These are phyloP conservation scores for Leptodirus hochenwartii DNA, from an alignment of 2,888 invertebrate genomes.

Conservation along the genomic window DNA sequence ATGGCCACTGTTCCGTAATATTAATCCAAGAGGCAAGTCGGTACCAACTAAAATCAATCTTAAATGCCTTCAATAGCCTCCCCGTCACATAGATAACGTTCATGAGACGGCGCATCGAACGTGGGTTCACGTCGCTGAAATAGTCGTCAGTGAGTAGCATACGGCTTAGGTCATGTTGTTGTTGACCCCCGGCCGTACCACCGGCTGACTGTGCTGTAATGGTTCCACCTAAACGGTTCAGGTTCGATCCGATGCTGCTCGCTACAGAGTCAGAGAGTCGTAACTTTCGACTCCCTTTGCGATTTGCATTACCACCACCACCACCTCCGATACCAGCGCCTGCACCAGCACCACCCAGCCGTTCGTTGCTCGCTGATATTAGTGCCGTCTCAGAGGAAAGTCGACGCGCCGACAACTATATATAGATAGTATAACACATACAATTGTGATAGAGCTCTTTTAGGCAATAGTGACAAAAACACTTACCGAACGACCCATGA, in stretches of 20 bases:
- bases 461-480: too few species aligned
- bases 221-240: constrained; percentile 58
- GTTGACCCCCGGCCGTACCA: too few species aligned
- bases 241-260: constrained; percentile 76
- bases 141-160: constrained; percentile 94
- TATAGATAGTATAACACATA: constrained; percentile 5
- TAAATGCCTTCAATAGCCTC: constrained; percentile 93
- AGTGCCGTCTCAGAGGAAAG: constrained; percentile 63
- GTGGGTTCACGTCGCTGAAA: constrained; percentile 96
- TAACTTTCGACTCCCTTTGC: constrained; percentile 50
- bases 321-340: constrained; percentile 61
- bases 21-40: constrained; percentile 96
- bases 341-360: constrained; percentile 27
- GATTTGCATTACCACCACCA: constrained; percentile 13
- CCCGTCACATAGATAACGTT: constrained; percentile 94
- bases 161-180: constrained; percentile 45
- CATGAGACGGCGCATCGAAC: constrained; percentile 90
- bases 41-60: constrained; percentile 99
- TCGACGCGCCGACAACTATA: constrained; percentile 51
- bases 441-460: too few species aligned
- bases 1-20: constrained; percentile 97
- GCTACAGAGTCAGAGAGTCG: constrained; percentile 78
- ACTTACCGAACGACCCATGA: constrained; percentile 30
- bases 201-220: too few species aligned
- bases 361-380: constrained; percentile 71